phyloP scores from a whole-genome alignment of 2,113 vertebrate genomes.

The Pao palembangensis region DNA sequence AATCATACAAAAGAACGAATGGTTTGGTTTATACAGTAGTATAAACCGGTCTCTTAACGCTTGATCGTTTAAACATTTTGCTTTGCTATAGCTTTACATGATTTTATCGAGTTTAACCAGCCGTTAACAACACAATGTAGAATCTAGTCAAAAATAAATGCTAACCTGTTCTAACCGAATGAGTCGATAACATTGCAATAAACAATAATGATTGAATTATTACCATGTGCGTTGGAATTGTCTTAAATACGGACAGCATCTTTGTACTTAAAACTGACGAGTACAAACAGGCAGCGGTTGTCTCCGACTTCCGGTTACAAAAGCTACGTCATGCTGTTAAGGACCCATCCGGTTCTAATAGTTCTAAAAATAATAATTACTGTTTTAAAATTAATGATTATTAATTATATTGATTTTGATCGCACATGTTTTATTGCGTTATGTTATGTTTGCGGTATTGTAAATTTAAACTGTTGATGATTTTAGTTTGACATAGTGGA shows the following conservation, averaged over 20 bases:
- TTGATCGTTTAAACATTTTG: no score
- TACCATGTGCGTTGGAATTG: conserved; percentile 78
- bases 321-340: conserved; percentile 58
- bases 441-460: no score
- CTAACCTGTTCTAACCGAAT: no score
- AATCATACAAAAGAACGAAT: no score
- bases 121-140: no score
- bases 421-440: background rate
- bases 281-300: background rate
- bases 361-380: background rate
- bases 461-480: background rate
- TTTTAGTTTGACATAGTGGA: background rate
- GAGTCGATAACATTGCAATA: no score
- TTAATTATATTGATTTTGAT: background rate
- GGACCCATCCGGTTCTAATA: conserved; percentile 19
- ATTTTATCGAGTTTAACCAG: no score
- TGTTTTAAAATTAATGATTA: background rate
- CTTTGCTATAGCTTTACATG: background rate
- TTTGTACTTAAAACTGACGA: conserved; percentile 10
- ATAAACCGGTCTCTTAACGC: no score
- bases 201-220: background rate
- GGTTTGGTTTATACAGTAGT: no score
- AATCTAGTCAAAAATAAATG: no score
- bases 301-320: conserved; percentile 54
- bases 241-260: conserved; percentile 74